phyloP scores from a whole-genome alignment of 2,888 invertebrate species.

The Polia nebulosa region DNA sequence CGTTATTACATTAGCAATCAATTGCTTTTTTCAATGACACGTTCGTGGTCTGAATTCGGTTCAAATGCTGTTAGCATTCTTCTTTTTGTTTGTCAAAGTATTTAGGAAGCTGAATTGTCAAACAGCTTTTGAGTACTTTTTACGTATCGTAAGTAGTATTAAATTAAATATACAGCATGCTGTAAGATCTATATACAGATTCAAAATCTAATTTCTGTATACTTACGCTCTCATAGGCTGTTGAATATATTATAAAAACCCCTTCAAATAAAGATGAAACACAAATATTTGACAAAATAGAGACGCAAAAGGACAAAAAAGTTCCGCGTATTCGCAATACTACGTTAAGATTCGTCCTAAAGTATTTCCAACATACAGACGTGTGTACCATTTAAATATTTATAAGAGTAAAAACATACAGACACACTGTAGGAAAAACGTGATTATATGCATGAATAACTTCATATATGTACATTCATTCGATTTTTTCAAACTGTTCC shows the following conservation, averaged over 20 bases:
- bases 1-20: constrained; percentile 43
- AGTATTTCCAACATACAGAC: constrained; percentile 34
- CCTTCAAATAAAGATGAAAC: constrained; percentile 44
- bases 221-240: neutral
- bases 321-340: constrained; percentile 26
- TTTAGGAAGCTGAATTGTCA: constrained; percentile 14
- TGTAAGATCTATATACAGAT: constrained; percentile 7
- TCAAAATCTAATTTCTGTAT: neutral
- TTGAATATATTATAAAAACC: constrained; percentile 23
- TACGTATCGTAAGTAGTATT: neutral
- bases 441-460: constrained; percentile 41
- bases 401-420: constrained; percentile 44
- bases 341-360: constrained; percentile 30
- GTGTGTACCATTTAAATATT: constrained; percentile 44
- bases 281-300: constrained; percentile 43
- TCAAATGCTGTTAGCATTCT: neutral
- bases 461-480: constrained; percentile 45
- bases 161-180: constrained; percentile 11
- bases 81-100: constrained; percentile 14
- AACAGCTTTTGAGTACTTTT: neutral
- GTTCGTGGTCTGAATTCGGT: neutral
- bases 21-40: constrained; percentile 23
- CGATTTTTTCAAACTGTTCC: constrained; percentile 21
- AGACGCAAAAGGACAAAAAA: constrained; percentile 27
- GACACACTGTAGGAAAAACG: constrained; percentile 35